These are phyloP conservation scores for Lochmaea capreae DNA, from an alignment of 2,888 invertebrate species.

Conservation along the genomic window DNA sequence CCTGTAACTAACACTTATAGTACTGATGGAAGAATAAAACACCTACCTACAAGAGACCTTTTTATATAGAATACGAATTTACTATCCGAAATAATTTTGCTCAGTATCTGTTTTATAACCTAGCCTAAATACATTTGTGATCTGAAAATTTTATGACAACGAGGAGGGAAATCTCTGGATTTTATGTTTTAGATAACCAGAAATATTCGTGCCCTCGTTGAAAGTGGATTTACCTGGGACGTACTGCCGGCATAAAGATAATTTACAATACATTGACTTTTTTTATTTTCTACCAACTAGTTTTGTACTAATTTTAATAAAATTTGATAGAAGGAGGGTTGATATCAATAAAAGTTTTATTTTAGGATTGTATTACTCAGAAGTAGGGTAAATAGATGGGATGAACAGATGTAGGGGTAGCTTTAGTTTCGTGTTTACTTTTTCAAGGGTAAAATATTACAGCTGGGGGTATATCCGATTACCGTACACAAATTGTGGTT, in stretches of 20 bases:
- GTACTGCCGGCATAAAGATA: no score
- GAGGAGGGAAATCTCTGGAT: slow-evolving; percentile 27
- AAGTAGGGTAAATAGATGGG: background rate
- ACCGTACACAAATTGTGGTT: background rate
- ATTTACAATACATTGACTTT: no score
- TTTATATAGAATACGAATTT: no score
- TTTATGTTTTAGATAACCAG: slow-evolving; percentile 5
- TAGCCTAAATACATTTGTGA: background rate
- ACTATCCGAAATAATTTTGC: no score
- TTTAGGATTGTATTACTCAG: background rate
- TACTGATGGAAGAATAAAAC: no score
- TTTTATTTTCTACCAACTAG: no score
- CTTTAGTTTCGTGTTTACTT: background rate
- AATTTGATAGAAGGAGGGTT: background rate
- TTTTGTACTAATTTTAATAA: no score
- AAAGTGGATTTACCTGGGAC: slow-evolving; percentile 36
- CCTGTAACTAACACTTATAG: no score
- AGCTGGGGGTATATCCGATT: background rate
- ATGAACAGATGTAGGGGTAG: background rate
- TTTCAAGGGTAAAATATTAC: slow-evolving; percentile 1
- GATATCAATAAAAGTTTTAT: background rate
- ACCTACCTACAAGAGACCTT: no score
- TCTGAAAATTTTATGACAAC: slow-evolving; percentile 5
- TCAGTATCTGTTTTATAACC: background rate
- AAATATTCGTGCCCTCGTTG: slow-evolving; percentile 33